Evolutionary conservation across 1,140 invertebrate genomes (phyloP), one percentile per base, ranked within the genome.

Genomic region (Thalassaphorura encarpata): DNA sequence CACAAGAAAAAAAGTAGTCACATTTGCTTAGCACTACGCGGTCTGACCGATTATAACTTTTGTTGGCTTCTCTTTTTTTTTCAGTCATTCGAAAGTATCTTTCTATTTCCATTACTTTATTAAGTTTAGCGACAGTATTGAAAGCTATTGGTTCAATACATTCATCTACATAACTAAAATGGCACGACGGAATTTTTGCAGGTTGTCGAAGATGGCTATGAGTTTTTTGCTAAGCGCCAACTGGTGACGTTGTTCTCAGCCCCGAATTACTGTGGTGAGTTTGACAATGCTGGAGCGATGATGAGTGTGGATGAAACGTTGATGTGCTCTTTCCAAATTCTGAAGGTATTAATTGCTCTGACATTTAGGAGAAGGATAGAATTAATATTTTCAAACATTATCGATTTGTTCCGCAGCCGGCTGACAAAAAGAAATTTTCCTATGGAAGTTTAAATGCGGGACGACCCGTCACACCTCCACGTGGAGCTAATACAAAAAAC

Each of bases 181-280:
- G n/a, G n/a, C n/a, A n/a, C n/a, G n/a, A n/a, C n/a, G n/a, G n/a
- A n/a, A n/a, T n/a, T n/a, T n/a, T n/a, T 63, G 31, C 54, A 81
- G 79, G 80, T 81, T 45, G 82, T 84, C 8, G 83, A 85, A 73
- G 83, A 85, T 71, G 83, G 83, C 11, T 84, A 84, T 58, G 82
- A 84, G 69, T 84, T 85, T 65, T 85, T 85, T 70, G 80, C 81
- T 3, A 82, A 84, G 65, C 71, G 82, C 42, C 80, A 84, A 63
- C 68, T 85, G 55, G 82, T 86, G 3, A 86, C 83, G 3, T 67
- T 86, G 28, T 86, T 86, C 68, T 84, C 81, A 50, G 79, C 96
- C 36, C 96, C 96, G 24, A 99, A 99, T 76, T 99, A 99, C 73
- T 99, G 96, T 75, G 89, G 89, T 51, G 96, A 99, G 77, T 99